phyloP scores from a whole-genome alignment of 2,797 vertebrate species.

The Arremon brunneinucha region DNA sequence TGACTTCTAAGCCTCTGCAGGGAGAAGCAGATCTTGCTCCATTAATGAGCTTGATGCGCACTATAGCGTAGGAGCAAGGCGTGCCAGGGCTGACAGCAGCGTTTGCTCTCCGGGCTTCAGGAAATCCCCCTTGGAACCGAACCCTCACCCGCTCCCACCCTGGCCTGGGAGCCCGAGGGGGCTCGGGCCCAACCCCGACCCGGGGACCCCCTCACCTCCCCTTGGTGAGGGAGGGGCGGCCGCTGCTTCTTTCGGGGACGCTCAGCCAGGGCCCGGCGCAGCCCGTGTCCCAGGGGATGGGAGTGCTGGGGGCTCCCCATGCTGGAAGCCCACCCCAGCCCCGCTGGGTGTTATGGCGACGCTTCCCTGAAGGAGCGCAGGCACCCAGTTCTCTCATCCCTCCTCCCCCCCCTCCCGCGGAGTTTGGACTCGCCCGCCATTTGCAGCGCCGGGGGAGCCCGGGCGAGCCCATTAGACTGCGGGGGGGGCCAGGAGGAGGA shows the following conservation, averaged over 20 bases:
- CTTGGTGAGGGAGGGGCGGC: background rate
- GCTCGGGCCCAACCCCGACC: background rate
- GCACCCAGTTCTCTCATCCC: fast-evolving
- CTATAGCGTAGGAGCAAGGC: fast-evolving
- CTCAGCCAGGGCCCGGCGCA: background rate
- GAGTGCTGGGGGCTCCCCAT: background rate
- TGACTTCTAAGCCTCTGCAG: background rate
- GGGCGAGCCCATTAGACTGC: fast-evolving
- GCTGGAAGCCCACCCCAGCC: background rate
- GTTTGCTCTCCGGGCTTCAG: fast-evolving
- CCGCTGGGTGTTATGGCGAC: background rate
- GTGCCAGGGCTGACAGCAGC: background rate
- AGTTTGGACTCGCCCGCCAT: background rate
- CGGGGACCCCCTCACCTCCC: background rate
- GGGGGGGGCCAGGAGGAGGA: fast-evolving
- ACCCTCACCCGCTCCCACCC: background rate
- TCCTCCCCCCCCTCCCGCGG: fast-evolving
- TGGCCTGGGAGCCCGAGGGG: background rate
- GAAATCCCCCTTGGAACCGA: fast-evolving
- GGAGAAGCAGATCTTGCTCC: background rate
- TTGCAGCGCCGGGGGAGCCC: fast-evolving
- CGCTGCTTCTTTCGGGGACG: background rate
- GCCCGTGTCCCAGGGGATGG: background rate
- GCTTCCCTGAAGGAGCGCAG: background rate
- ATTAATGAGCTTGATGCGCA: fast-evolving